These are phyloP conservation scores for Pao palembangensis DNA, from an alignment of 2,113 vertebrate genomes.

Conservation along the genomic window DNA sequence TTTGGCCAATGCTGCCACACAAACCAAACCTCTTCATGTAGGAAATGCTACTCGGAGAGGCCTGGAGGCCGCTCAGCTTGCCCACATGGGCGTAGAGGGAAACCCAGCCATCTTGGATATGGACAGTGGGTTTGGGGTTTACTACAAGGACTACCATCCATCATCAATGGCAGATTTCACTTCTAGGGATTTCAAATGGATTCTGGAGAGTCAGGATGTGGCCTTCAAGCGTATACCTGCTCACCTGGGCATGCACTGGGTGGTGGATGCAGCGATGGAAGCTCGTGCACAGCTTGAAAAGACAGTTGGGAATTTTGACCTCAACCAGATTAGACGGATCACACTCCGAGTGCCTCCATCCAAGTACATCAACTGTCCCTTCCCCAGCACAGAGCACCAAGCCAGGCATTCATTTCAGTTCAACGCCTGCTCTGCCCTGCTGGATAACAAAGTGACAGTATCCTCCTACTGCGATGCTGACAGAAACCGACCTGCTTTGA, in stretches of 20 bases:
- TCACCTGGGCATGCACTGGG: conserved; percentile 91
- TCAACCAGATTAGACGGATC: conserved; percentile 69
- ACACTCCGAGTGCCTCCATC: conserved; percentile 81
- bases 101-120: conserved; percentile 82
- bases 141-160: conserved; percentile 84
- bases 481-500: conserved; percentile 67
- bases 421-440: conserved; percentile 79
- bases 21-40: conserved; percentile 89
- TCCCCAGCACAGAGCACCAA: conserved; percentile 83
- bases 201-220: conserved; percentile 86
- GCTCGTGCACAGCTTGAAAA: conserved; percentile 71
- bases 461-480: conserved; percentile 73
- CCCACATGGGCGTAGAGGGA: conserved; percentile 81
- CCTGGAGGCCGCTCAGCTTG: conserved; percentile 83
- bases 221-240: conserved; percentile 89
- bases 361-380: conserved; percentile 82
- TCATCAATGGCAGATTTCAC: conserved; percentile 56
- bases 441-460: conserved; percentile 76
- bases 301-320: conserved; percentile 42
- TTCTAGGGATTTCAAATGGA: conserved; percentile 75
- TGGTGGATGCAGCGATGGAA: conserved; percentile 80
- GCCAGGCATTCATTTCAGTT: conserved; percentile 94
- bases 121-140: conserved; percentile 83
- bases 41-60: conserved; percentile 85
- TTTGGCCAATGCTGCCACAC: conserved; percentile 89